A percentile compares a stretch with the other conserved stretches of the same genome.
Conservation (phyloP, 2,888 invertebrate species). For the Heliconius aoede region DNA sequence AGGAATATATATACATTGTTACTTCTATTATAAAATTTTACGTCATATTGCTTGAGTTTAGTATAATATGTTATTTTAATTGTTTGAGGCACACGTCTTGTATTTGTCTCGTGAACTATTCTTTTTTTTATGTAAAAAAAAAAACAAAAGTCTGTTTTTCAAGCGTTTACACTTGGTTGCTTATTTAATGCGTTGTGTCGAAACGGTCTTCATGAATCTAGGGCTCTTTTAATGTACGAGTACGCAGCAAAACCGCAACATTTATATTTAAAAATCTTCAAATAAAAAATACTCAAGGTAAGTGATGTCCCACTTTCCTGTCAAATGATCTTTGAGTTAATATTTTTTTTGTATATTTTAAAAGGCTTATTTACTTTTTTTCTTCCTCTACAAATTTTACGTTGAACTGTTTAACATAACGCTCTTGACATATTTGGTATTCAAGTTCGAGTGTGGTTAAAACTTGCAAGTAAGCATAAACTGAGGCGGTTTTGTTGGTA, state of each 20-base stretch:
- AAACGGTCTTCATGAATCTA: slow-evolving; percentile 37
- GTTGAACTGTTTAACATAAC: slow-evolving; percentile 36
- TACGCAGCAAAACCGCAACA: slow-evolving; percentile 23
- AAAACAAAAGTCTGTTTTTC: slow-evolving; percentile 18
- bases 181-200: slow-evolving; percentile 41
- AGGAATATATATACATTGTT: slow-evolving; percentile 34
- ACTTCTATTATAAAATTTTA: slow-evolving; percentile 8
- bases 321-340: background rate
- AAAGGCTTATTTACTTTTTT: background rate
- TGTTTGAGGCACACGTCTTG: background rate
- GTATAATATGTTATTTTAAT: background rate
- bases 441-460: slow-evolving; percentile 34
- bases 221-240: slow-evolving; percentile 37
- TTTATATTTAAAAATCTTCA: slow-evolving; percentile 12
- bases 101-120: background rate
- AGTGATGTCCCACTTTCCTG: slow-evolving; percentile 14
- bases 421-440: slow-evolving; percentile 33
- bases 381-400: background rate
- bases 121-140: background rate
- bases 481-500: slow-evolving; percentile 31
- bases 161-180: slow-evolving; percentile 39
- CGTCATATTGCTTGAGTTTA: background rate
- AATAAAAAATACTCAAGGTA: slow-evolving; percentile 13
- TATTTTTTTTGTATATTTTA: background rate
- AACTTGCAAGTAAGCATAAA: slow-evolving; percentile 39